These are phyloP conservation scores for human DNA, from an alignment of 2,113 vertebrate species.

Conservation along the genomic window DNA sequence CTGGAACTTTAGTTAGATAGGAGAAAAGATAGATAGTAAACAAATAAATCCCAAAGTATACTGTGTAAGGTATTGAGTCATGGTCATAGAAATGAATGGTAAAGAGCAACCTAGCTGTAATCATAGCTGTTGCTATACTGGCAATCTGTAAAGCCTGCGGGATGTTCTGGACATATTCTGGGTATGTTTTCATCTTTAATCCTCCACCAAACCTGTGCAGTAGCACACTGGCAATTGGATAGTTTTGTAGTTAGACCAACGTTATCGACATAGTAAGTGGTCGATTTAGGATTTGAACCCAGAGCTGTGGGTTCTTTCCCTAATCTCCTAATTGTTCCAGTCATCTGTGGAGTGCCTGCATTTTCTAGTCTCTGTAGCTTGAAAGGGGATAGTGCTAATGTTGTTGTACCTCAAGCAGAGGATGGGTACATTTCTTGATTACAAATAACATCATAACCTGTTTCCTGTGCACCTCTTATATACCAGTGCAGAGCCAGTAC, in stretches of 20 bases:
- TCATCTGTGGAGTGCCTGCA: rapidly evolving
- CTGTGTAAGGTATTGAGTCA: rapidly evolving
- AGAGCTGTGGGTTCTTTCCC: not conserved
- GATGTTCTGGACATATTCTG: rapidly evolving
- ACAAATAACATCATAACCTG: rapidly evolving
- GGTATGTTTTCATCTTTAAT: not conserved
- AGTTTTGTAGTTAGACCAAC: rapidly evolving
- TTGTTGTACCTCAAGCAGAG: not conserved
- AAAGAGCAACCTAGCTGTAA: rapidly evolving
- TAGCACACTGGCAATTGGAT: rapidly evolving
- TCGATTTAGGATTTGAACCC: no score
- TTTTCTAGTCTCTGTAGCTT: not conserved
- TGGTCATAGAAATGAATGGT: rapidly evolving
- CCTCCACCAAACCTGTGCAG: not conserved
- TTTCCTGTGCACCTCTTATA: not conserved
- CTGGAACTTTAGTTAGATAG: not conserved
- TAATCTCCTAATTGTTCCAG: rapidly evolving
- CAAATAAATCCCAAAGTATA: rapidly evolving
- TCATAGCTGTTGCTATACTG: rapidly evolving
- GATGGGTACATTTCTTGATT: not conserved
- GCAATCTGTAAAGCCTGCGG: rapidly evolving
- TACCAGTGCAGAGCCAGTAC: rapidly evolving
- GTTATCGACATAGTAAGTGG: not conserved
- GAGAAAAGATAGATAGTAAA: rapidly evolving
- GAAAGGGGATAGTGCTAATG: not conserved